Base-by-base conservation (phyloP, 2,888 invertebrate genomes). In the Boloria selene region DNA sequence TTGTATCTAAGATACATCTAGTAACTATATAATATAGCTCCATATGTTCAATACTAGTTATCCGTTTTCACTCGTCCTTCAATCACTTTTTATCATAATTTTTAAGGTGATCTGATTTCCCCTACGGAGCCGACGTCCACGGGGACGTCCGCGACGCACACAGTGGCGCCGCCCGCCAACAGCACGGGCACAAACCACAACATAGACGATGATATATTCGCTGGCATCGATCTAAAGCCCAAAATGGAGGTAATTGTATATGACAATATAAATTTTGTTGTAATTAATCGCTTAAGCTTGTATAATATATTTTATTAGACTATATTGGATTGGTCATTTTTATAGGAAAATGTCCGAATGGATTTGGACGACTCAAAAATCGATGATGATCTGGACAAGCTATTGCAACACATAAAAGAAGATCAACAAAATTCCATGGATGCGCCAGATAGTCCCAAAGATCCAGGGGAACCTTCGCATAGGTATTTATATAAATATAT, bases 361-460 rank as follows among this genome's bases (percentile, higher is more conserved):
- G 96, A 96, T 79, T 94, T 95, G 73, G 97, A 97, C 75, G 97
- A 97, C 77, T 96, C 97, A 18, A 97, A 98, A 90, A 97, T 98
- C 62, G 98, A 98, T 77, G 97, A 97, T 78, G 98, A 98, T 83
- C 90, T 98, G 44, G 98, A 97, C 77, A 96, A 98, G 83, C 93
- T 98, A 64, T 88, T 98, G 70, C 98, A 98, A 81, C 96, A 98
- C 74, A 98, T 98, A 74, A 98, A 98, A 81, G 98, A 98, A 79
- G 98, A 98, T 71, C 97, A 98, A 76, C 97, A 98, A 79, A 97
- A 97, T 78, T 97, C 96, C 2, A 95, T 97, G 95, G 97, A 97
- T 75, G 96, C 96, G 0, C 97, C 97, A 0, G 97, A 97, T 75
- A 97, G 97, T 74, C 97, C 97, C 0, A 97, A 97, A 81, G 97